These are phyloP conservation scores for Montipora cactus DNA, from an alignment of 64 coral and sea anemone species.

Conservation along the genomic window DNA sequence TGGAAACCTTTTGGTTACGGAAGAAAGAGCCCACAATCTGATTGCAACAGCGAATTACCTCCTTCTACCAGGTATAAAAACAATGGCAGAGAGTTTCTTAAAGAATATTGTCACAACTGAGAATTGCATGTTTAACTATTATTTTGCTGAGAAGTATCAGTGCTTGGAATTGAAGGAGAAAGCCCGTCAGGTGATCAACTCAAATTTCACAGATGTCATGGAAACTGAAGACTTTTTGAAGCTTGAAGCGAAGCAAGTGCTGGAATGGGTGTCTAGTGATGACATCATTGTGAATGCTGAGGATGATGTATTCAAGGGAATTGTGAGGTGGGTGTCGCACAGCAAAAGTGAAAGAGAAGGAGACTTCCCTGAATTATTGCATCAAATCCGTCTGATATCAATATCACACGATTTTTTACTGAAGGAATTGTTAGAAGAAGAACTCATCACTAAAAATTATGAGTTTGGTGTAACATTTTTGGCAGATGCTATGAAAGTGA, in stretches of 20 bases:
- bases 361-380: too few species aligned
- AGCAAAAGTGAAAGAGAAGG: too few species aligned
- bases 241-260: slow-evolving; percentile 37
- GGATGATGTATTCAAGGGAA: too few species aligned
- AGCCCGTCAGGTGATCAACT: slow-evolving; percentile 33
- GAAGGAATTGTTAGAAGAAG: too few species aligned
- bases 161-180: slow-evolving; percentile 41
- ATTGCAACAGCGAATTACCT: slow-evolving; percentile 63
- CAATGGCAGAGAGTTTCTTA: slow-evolving; percentile 45
- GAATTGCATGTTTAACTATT: slow-evolving; percentile 55
- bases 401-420: too few species aligned
- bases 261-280: slow-evolving; percentile 59
- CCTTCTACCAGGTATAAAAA: slow-evolving; percentile 60
- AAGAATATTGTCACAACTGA: slow-evolving; percentile 14
- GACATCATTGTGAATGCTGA: not conserved
- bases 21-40: slow-evolving; percentile 58
- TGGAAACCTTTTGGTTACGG: slow-evolving; percentile 30
- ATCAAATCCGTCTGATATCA: too few species aligned
- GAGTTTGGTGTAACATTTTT: too few species aligned
- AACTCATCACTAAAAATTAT: too few species aligned
- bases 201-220: slow-evolving; percentile 56
- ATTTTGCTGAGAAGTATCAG: slow-evolving; percentile 59
- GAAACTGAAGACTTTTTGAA: slow-evolving; percentile 62
- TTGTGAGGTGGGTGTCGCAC: too few species aligned
- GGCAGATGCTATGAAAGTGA: too few species aligned